A percentile compares a stretch with the other conserved stretches of the same genome.
These are phyloP conservation scores for Procambarus clarkii DNA, from an alignment of 1,140 invertebrate species.

Conservation along the genomic window DNA sequence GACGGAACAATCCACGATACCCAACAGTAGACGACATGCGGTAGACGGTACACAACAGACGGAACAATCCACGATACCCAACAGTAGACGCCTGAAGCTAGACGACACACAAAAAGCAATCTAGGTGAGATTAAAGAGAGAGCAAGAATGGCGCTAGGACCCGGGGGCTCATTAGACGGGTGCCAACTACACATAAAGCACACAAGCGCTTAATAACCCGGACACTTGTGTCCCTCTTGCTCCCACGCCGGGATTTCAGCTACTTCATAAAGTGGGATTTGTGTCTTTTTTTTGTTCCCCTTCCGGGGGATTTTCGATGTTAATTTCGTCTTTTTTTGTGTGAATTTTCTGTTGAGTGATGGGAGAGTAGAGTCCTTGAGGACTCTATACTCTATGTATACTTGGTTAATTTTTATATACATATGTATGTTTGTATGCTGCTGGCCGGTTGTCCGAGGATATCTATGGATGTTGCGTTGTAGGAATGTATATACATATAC, in stretches of 20 bases:
- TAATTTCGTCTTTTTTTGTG: background rate
- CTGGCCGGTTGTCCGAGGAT: no score
- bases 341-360: background rate
- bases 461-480: no score
- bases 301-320: background rate
- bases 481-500: no score
- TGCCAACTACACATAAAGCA: background rate
- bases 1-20: background rate
- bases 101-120: background rate
- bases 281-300: background rate
- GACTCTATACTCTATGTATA: no score
- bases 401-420: no score
- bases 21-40: background rate
- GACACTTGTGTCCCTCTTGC: background rate
- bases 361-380: background rate
- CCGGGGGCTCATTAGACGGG: background rate
- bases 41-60: background rate
- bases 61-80: background rate
- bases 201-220: no score
- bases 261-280: background rate
- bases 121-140: background rate
- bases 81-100: background rate
- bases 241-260: background rate
- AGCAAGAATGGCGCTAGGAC: background rate
- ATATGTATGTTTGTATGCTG: no score